phyloP scores from a whole-genome alignment of 1,140 invertebrate genomes.

The Heliconius hermathena region DNA sequence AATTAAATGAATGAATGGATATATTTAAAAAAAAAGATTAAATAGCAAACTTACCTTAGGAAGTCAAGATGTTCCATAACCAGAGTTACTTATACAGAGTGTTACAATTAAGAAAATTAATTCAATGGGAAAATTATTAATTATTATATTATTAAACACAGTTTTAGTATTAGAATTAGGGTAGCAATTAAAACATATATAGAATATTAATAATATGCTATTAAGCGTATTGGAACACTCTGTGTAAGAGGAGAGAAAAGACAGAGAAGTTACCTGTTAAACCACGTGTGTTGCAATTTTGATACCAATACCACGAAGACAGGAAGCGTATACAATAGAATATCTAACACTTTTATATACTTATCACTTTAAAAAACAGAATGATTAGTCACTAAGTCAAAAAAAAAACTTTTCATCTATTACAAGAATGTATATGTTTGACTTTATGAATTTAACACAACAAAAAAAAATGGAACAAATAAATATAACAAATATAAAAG shows the following conservation, averaged over 20 bases:
- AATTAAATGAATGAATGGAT: background rate
- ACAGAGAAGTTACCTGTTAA: background rate
- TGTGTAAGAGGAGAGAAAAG: background rate
- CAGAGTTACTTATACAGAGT: conserved; percentile 13
- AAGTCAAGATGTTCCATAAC: conserved; percentile 18
- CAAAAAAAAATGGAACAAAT: background rate
- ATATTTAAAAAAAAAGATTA: background rate
- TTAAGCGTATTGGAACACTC: background rate
- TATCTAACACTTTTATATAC: background rate
- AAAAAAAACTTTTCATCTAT: too few species aligned
- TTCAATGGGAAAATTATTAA: background rate
- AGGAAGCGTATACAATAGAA: background rate
- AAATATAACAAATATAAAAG: background rate
- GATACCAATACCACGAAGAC: background rate
- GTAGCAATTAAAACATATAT: too few species aligned
- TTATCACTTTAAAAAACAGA: background rate
- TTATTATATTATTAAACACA: background rate
- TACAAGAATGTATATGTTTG: too few species aligned
- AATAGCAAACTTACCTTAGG: conserved; percentile 15
- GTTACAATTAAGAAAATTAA: background rate
- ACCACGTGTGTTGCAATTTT: background rate
- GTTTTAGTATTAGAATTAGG: too few species aligned
- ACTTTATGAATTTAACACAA: too few species aligned
- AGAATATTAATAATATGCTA: too few species aligned
- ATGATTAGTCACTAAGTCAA: background rate